Evolutionary conservation across 2,888 invertebrate species (phyloP).

Genomic region (Nasonia oneida): DNA sequence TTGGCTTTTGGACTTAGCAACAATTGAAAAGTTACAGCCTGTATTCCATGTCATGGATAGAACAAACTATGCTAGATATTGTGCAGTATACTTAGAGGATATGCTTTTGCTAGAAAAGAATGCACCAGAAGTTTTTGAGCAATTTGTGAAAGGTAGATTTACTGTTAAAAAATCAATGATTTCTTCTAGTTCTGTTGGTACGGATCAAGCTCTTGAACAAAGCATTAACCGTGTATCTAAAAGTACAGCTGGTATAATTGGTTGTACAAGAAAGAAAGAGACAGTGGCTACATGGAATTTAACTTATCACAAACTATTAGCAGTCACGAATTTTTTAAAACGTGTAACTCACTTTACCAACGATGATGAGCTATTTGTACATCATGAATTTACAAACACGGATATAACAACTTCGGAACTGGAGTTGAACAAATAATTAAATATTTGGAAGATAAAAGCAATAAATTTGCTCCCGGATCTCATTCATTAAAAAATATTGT

Average conservation of each 20-base stretch:
- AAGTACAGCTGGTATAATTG: slow-evolving; percentile 4
- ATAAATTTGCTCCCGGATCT: no score
- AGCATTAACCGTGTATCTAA: neutral
- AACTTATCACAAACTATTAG: no score
- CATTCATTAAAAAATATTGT: no score
- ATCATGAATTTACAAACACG: neutral
- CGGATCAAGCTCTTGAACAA: neutral
- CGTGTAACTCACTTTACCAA: slow-evolving; percentile 14
- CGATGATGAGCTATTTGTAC: neutral
- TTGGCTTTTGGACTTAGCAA: slow-evolving; percentile 33
- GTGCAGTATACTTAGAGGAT: slow-evolving; percentile 41
- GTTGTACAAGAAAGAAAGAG: slow-evolving; percentile 18
- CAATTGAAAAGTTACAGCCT: slow-evolving; percentile 7
- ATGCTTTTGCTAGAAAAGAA: neutral
- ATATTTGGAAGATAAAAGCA: no score
- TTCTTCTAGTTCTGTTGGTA: neutral
- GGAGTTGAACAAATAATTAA: no score
- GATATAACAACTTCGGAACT: no score
- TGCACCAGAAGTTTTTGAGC: slow-evolving; percentile 43
- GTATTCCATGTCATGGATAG: slow-evolving; percentile 40
- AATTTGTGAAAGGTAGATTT: slow-evolving; percentile 46
- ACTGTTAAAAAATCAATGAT: slow-evolving; percentile 38
- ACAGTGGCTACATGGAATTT: slow-evolving; percentile 1
- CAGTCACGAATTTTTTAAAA: neutral
- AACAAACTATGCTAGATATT: slow-evolving; percentile 49